Percentiles rank a stretch among this genome's conserved stretches.
phyloP scores from a whole-genome alignment of 2,888 invertebrate genomes.

The Acleris laterana region DNA sequence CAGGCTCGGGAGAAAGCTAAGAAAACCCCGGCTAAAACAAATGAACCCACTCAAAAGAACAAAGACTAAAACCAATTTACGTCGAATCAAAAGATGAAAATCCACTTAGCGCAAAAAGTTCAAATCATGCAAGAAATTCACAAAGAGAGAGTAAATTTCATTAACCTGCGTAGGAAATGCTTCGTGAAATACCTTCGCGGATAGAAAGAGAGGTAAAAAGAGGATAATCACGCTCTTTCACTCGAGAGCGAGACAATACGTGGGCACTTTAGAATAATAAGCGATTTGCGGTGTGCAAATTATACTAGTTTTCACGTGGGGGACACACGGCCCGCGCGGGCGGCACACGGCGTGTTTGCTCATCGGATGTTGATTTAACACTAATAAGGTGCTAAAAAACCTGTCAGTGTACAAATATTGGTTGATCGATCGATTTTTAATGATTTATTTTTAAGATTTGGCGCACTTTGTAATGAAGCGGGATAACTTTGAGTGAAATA shows the following conservation, averaged over 20 bases:
- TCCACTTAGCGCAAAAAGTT: constrained; percentile 37
- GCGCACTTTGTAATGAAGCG: no score
- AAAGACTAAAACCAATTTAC: constrained; percentile 35
- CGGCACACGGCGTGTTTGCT: constrained; percentile 10
- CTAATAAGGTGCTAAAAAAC: no score
- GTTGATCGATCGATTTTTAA: no score
- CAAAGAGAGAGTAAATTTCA: constrained; percentile 38
- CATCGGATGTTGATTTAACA: background rate
- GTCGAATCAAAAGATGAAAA: constrained; percentile 37
- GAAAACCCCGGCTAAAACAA: constrained; percentile 25
- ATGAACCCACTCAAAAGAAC: constrained; percentile 28
- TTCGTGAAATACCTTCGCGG: constrained; percentile 30
- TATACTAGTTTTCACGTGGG: constrained; percentile 54
- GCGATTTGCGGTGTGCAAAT: constrained; percentile 64
- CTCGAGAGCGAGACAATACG: constrained; percentile 54
- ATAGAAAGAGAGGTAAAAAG: constrained; percentile 46
- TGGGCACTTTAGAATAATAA: constrained; percentile 63
- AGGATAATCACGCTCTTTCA: constrained; percentile 47
- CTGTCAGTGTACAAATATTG: no score
- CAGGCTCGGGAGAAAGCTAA: constrained; percentile 27
- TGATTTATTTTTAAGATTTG: no score
- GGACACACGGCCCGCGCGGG: constrained; percentile 13
- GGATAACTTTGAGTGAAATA: no score
- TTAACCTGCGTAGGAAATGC: constrained; percentile 29
- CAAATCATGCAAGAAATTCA: constrained; percentile 36